Evolutionary conservation across 2,113 vertebrate genomes (phyloP).

Genomic region (Xiphophorus maculatus): DNA sequence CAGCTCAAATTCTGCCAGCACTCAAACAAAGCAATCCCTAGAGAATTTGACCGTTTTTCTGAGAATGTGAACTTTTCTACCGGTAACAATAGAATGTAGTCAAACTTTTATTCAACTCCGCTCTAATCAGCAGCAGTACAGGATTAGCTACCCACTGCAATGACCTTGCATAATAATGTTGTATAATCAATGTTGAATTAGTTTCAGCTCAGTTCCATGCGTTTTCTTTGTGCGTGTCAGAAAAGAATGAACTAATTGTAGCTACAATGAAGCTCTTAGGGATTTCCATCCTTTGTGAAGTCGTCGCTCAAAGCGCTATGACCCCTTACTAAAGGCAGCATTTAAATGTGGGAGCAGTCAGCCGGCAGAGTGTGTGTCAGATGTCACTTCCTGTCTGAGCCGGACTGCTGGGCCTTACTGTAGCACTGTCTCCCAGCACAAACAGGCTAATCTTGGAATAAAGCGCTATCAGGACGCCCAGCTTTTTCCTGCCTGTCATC

Average conservation of each 20-base stretch:
- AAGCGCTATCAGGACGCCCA: slow-evolving; percentile 68
- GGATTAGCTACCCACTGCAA: background rate
- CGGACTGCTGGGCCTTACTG: slow-evolving; percentile 36
- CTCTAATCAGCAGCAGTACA: background rate
- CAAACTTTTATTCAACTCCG: background rate
- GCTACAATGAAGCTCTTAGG: background rate
- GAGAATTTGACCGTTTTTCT: no score
- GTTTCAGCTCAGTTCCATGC: background rate
- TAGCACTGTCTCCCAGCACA: slow-evolving; percentile 38
- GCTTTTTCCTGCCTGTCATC: slow-evolving; percentile 71
- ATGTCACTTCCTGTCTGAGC: slow-evolving; percentile 57
- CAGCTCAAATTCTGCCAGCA: no score
- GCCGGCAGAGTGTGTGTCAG: background rate
- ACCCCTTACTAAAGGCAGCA: slow-evolving; percentile 6
- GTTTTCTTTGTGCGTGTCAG: background rate
- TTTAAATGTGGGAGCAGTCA: slow-evolving; percentile 14
- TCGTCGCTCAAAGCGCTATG: background rate
- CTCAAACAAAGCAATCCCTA: no score
- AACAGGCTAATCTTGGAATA: slow-evolving; percentile 67
- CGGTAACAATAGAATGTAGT: no score
- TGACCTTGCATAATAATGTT: background rate
- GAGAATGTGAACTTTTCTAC: no score
- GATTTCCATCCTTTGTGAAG: background rate
- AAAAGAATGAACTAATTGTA: slow-evolving; percentile 17
- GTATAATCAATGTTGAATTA: no score